Evolutionary conservation across 2,113 vertebrate genomes (phyloP), one percentile per base, ranked within the genome.

Genomic region (Melanotaenia duboulayi): DNA sequence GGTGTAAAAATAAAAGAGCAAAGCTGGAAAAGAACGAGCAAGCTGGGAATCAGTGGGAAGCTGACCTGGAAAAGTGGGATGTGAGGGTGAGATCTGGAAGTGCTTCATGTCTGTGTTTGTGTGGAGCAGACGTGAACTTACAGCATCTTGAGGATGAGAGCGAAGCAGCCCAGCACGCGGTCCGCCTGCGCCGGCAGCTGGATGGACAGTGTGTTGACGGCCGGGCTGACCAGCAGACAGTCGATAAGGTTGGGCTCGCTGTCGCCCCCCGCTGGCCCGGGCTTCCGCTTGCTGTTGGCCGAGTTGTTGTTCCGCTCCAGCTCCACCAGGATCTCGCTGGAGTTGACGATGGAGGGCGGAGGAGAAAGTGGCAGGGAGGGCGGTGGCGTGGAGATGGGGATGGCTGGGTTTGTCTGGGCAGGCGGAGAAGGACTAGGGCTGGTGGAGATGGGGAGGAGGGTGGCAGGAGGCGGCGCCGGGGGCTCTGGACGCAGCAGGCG

Each of bases 141-240:
- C 98, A 99, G 95, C 95, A 99, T 98, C 92, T 97, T 98, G 80
- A 99, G 96, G 80, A 99, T 99, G 80, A 98, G 96, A 44, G 97
- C 97, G 0, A 97, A 99, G 93, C 98, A 99, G 89, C 95, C 95
- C 19, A 99, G 96, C 14, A 98, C 96, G 19, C 97, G 94, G 92
- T 99, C 97, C 0, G 97, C 97, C 89, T 98, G 97, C 6, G 96
- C 94, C 0, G 97, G 97, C 76, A 99, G 96, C 92, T 99, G 97
- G 61, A 99, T 99, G 94, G 96, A 98, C 88, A 99, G 94, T 67
- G 95, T 95, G 91, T 94, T 98, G 90, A 96, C 95, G 22, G 96
- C 95, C 0, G 97, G 98, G 91, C 97, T 98, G 93, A 99, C 97
- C 95, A 99, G 94, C 87, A 99, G 94, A 87, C 97, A 98, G 94